phyloP scores from a whole-genome alignment of 2,888 invertebrate species.

The Apantesis nais region DNA sequence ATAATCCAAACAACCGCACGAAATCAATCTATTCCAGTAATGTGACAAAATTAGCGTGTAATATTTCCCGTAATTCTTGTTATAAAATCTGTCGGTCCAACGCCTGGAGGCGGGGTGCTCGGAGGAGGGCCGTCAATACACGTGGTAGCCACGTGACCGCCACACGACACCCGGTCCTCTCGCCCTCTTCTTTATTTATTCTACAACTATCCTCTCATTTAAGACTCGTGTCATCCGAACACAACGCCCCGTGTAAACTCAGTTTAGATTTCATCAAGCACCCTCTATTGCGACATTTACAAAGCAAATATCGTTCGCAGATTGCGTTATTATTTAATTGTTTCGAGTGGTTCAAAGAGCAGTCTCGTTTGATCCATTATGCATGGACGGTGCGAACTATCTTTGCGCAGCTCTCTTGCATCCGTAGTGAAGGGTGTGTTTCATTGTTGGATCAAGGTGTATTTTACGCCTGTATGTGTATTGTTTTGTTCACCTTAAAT shows the following conservation, averaged over 20 bases:
- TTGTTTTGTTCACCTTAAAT: not conserved
- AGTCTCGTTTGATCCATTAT: slow-evolving; percentile 61
- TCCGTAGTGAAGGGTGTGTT: not conserved
- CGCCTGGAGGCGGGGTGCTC: slow-evolving; percentile 51
- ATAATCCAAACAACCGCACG: slow-evolving; percentile 65
- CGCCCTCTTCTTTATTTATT: slow-evolving; percentile 74
- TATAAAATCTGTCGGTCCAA: slow-evolving; percentile 74
- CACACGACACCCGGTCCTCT: slow-evolving; percentile 55
- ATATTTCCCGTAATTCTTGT: slow-evolving; percentile 79
- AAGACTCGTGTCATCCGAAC: slow-evolving; percentile 73
- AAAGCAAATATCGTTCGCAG: slow-evolving; percentile 74
- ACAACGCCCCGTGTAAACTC: slow-evolving; percentile 70
- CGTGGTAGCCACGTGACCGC: slow-evolving; percentile 65
- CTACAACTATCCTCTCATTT: slow-evolving; percentile 78
- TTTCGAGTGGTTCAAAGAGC: slow-evolving; percentile 64
- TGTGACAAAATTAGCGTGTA: slow-evolving; percentile 84
- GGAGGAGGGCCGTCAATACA: slow-evolving; percentile 54
- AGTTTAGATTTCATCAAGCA: slow-evolving; percentile 79
- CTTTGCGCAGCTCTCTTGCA: slow-evolving; percentile 31
- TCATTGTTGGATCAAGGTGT: slow-evolving; percentile 6
- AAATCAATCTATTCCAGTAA: slow-evolving; percentile 79
- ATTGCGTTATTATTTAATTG: slow-evolving; percentile 83
- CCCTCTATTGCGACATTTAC: slow-evolving; percentile 59
- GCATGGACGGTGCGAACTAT: slow-evolving; percentile 49
- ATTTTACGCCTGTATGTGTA: not conserved